Evolutionary conservation across 2,888 invertebrate species (phyloP), one percentile per base, ranked within the genome.

Genomic region (Idaea aversata): DNA sequence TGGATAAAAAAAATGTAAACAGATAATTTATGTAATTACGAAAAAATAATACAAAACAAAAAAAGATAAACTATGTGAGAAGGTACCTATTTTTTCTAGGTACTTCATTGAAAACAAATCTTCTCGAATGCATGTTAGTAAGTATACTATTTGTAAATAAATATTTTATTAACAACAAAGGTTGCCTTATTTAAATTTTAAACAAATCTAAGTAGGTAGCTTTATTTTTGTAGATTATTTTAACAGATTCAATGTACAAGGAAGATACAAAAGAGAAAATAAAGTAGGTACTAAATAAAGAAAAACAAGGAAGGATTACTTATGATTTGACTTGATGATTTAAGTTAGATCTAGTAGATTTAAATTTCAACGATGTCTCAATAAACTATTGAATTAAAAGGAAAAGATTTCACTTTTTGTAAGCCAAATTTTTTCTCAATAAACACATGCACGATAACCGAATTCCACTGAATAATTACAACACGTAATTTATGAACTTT

Each of bases 1-100:
- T 61, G 78, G 78, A 65, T 83, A 72, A 80, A 34, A 59, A 57
- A 61, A 65, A 58, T 38, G 64, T 35, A 15, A 35, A 63, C 61
- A 35, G 63, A 59, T 64, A 65, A 67, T 64, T 35, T 61, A 64
- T 59, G 60, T 63, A 61, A 70, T 60, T 15, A 58, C 47, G 3
- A 47, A 47, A 47, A 47, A 47, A 4, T 13, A 47, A 47, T 7
- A 47, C 13, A 47, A 5, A 47, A 10, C 7, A 7, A 13, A 47
- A 13, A 47, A 47, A 47, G 7, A 47, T 47, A 6, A 36, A 47
- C 13, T 13, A 47, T 10, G 5, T 47, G 13, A 13, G n/a, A n/a
- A n/a, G n/a, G 47, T 47, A 47, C 47, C 47, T 47, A 47, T 13
- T 47, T 47, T 47, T 47, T 7, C 47, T 47, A 47, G 47, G 47